A percentile compares a stretch with the other conserved stretches of the same genome.
These are phyloP conservation scores for Elegia similella DNA, from an alignment of 2,888 invertebrate genomes.

Conservation along the genomic window DNA sequence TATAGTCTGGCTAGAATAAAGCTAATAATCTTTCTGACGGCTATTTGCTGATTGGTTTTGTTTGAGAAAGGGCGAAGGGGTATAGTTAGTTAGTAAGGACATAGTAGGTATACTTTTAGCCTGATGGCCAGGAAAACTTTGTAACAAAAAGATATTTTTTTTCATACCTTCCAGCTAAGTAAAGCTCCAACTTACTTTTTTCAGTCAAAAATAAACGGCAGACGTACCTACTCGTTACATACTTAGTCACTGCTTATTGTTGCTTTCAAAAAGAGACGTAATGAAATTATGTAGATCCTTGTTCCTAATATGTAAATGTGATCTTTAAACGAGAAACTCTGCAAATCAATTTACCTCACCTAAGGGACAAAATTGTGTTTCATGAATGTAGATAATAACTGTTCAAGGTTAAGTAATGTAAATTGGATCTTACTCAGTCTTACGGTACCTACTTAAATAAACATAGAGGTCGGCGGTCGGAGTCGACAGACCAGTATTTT, in stretches of 20 bases:
- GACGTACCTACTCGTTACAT: not conserved
- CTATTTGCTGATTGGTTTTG: too few relatives aligned
- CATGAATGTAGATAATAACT: constrained; percentile 25
- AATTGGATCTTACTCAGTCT: constrained; percentile 44
- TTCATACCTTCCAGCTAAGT: too few relatives aligned
- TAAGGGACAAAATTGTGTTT: constrained; percentile 24
- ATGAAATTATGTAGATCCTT: not conserved
- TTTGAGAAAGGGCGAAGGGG: too few relatives aligned
- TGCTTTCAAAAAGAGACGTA: not conserved
- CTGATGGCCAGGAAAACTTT: too few relatives aligned
- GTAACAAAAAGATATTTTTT: too few relatives aligned
- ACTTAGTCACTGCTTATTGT: not conserved
- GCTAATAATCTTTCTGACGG: too few relatives aligned
- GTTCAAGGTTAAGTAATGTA: constrained; percentile 35
- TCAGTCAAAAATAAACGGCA: too few relatives aligned
- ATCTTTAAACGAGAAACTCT: not conserved
- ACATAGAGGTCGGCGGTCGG: constrained; percentile 28
- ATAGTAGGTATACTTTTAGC: too few relatives aligned
- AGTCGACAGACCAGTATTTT: constrained; percentile 2
- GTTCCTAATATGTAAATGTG: not conserved
- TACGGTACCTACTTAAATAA: constrained; percentile 36
- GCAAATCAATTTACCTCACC: constrained; percentile 24
- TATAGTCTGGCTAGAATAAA: too few relatives aligned
- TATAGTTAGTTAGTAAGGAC: too few relatives aligned
- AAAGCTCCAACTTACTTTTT: too few relatives aligned